Base-by-base conservation (phyloP, 2,888 invertebrate genomes). In the Nasonia oneida region DNA sequence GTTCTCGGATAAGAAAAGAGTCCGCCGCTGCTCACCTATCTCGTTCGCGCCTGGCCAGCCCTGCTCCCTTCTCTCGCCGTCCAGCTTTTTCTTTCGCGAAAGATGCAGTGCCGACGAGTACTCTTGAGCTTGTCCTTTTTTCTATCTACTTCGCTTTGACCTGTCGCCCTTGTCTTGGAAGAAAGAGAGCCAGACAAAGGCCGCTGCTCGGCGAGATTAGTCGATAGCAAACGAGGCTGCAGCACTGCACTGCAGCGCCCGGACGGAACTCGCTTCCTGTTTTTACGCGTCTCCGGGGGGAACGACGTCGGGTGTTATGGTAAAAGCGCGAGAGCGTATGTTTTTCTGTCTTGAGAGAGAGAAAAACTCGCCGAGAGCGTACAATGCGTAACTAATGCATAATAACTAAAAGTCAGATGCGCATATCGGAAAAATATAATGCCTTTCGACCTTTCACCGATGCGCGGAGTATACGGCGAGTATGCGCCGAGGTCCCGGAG, bases 101-200 rank as follows among this genome's bases (percentile, higher is more conserved):
- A 77, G 39, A 14, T n/a, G 67, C 67, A 67, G 29, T 75, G 82
- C 75, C 37, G 71, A 42, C 50, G 50, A 82, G 53, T 64, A 74
- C 73, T 18, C 74, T 74, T 75, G 79, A 84, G 64, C 64, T 79
- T 73, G 53, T 70, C 47, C 47, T 70, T 70, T 80, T 64, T 29
- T 74, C 42, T 18, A 39, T 74, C 37, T 74, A 8, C 23, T 37
- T 74, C 47, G 33, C 57, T 39, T 15, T 23, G 57, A 61, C 57
- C 18, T 57, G 18, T 15, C 57, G 57, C n/a, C 64, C 33, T 33
- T 67, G 67, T 67, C 67, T 29, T 29, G 33, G 23, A 23, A 8
- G 33, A 50, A 70, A n/a, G 53, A 71, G n/a, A 39, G 64, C 29
- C 14, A 39, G 77, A 39, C 29, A 61, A 42, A n/a, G 61, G 18